phyloP scores from a whole-genome alignment of 2,888 invertebrate species.

The Troides helena region DNA sequence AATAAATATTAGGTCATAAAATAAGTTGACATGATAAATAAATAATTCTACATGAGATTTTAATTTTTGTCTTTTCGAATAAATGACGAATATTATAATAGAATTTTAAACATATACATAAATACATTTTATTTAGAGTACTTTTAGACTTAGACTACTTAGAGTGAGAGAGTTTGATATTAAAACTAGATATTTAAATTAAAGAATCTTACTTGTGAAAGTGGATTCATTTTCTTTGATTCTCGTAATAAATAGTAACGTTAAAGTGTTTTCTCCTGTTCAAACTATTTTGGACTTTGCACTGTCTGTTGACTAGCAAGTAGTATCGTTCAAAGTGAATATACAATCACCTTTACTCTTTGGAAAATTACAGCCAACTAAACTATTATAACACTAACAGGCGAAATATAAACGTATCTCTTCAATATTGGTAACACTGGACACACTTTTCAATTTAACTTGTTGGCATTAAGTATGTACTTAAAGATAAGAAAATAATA shows the following conservation, averaged over 20 bases:
- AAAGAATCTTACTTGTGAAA: slow-evolving; percentile 51
- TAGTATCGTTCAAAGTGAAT: neutral
- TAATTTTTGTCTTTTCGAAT: too few relatives aligned
- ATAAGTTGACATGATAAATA: too few relatives aligned
- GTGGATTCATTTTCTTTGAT: slow-evolving; percentile 52
- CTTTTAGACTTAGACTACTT: too few relatives aligned
- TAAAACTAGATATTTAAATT: neutral
- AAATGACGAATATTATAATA: neutral
- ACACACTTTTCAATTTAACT: neutral
- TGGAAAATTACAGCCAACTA: neutral
- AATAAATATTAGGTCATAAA: too few relatives aligned
- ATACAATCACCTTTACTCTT: neutral
- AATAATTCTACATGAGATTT: too few relatives aligned
- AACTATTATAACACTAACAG: neutral
- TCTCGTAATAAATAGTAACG: slow-evolving; percentile 1
- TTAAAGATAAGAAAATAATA: neutral
- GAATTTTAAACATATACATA: neutral
- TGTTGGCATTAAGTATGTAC: neutral
- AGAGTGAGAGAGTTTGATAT: neutral
- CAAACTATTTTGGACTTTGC: slow-evolving; percentile 31
- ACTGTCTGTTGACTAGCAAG: slow-evolving; percentile 1
- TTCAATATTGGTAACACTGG: neutral
- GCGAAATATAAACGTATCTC: neutral
- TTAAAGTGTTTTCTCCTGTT: slow-evolving; percentile 11
- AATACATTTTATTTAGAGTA: neutral